Base-by-base conservation (phyloP, 92 coral and sea anemone species). In the Phenganax subtilis region DNA sequence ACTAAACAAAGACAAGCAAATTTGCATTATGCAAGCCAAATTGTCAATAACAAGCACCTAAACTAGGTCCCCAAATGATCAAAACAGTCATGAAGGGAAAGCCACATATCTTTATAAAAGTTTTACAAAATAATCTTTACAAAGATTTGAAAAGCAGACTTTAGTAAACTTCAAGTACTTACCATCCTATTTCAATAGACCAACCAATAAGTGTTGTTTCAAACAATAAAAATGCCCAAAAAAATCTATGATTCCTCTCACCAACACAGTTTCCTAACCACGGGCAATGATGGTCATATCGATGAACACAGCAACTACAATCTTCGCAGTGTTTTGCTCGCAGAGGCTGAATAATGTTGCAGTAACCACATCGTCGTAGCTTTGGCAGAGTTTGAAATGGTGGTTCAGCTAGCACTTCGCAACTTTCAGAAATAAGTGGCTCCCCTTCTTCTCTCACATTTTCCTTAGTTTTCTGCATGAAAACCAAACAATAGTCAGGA, bases 261-360 rank as follows among this genome's bases (percentile, higher is more conserved):
- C 98, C 98, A 17, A 94, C 97, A 86, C 98, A 94, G 25, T 92
- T 94, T 37, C 97, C 98, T 10, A 94, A 90, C 98, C 98, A 94
- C 0, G 98, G 98, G 47, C 98, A 94, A 85, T 94, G 98, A 57
- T 94, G 98, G 84, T 94, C 98, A 86, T 94, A 94, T 72, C 96
- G 88, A 11, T 97, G 92, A 71, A 94, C 97, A 90, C 98, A 94
- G 25, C 92, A 90, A 54, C 93, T 97, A 74, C 98, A 94, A 80
- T 94, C 98, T 82, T 94, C 98, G 83, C 98, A 94, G 75, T 94
- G 98, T 57, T 94, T 94, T 29, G 98, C 91, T 75, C 98, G 82
- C 80, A 94, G 81, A 54, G 98, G 98, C 77, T 94, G 98, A 12
- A 87, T 69, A 65, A 94, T 89, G 8, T 93, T 91, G 84, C 98